Conservation (phyloP, 2,888 invertebrate species). For the Muschampia plurimacula region DNA sequence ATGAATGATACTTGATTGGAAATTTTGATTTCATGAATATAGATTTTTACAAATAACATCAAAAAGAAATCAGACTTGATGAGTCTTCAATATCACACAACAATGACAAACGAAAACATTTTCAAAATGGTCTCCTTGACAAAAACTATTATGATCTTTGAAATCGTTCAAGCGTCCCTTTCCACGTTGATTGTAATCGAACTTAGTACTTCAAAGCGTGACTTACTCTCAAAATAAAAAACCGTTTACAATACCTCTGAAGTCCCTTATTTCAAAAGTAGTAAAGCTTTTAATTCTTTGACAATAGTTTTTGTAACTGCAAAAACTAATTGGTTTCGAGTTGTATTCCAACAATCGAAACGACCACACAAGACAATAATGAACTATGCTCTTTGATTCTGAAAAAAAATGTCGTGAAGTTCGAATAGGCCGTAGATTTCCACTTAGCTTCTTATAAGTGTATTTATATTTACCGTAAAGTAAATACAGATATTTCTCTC, state of each 20-base stretch:
- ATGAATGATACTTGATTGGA: not conserved
- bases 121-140: constrained; percentile 40
- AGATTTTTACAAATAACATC: not conserved
- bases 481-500: no score
- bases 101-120: constrained; percentile 43
- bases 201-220: constrained; percentile 61
- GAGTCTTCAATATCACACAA: constrained; percentile 29
- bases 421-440: not conserved
- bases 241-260: constrained; percentile 27
- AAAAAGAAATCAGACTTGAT: not conserved
- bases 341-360: constrained; percentile 46
- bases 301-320: constrained; percentile 32
- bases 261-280: constrained; percentile 39
- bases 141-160: constrained; percentile 57
- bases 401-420: constrained; percentile 17
- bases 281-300: constrained; percentile 34
- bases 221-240: constrained; percentile 57
- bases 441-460: not conserved
- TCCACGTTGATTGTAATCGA: constrained; percentile 65
- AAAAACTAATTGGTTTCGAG: constrained; percentile 39
- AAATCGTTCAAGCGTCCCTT: constrained; percentile 66
- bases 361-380: constrained; percentile 56
- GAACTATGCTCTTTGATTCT: constrained; percentile 46
- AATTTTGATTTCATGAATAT: not conserved
- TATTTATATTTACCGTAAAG: not conserved